Percentiles rank a stretch among this genome's conserved stretches.
These are phyloP conservation scores for Eupithecia centaureata DNA, from an alignment of 2,888 invertebrate species.

Conservation along the genomic window DNA sequence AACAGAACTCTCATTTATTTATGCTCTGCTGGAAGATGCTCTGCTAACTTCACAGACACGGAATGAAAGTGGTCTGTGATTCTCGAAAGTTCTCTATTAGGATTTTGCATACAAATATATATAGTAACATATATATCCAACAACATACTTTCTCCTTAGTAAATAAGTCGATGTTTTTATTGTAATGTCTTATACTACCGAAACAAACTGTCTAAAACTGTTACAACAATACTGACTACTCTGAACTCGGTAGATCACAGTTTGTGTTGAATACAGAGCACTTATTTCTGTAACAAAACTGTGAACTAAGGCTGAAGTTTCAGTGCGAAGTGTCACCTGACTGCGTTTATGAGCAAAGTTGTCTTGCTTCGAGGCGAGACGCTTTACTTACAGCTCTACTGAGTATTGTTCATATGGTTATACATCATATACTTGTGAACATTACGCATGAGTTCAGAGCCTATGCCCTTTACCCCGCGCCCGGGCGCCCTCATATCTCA, in stretches of 20 bases:
- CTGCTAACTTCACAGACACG: no score
- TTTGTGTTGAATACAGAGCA: neutral
- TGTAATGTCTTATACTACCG: neutral
- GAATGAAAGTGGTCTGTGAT: no score
- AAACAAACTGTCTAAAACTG: neutral
- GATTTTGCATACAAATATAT: no score
- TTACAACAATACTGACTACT: neutral
- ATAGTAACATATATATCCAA: no score
- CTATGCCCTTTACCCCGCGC: neutral
- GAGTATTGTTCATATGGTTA: neutral
- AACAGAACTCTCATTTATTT: no score
- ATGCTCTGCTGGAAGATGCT: no score
- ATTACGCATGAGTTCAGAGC: neutral
- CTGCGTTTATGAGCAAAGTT: slow-evolving; percentile 6
- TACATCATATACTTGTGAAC: neutral
- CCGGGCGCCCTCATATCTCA: neutral
- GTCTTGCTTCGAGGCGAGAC: neutral
- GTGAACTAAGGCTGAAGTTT: slow-evolving; percentile 7
- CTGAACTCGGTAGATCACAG: neutral
- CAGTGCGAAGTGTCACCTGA: slow-evolving; percentile 7
- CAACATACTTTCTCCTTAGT: no score
- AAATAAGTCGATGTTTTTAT: no score
- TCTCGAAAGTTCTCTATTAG: no score
- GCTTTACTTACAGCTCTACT: neutral
- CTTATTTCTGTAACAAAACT: neutral